Base-by-base conservation (phyloP, 2,113 vertebrate genomes). In the Gymnorhina tibicen region DNA sequence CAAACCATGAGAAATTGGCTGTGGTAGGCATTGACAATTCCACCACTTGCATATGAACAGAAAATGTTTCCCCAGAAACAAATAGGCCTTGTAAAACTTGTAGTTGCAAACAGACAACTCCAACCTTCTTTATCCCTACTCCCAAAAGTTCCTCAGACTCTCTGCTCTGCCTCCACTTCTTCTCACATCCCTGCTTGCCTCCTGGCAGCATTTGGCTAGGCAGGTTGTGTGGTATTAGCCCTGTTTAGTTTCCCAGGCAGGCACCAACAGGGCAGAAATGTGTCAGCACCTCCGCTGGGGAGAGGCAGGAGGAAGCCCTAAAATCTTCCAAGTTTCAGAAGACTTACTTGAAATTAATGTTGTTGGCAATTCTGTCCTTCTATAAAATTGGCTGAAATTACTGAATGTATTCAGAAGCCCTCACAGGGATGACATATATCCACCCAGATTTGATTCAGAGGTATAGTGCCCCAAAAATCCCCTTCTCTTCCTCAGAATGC, bases 211-310 rank as follows among this genome's bases (percentile, higher is more conserved):
- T 69, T 85, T 87, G 44, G 24, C 24, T 49, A 39, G 13, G 20
- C 30, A 87, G 18, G 10, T 44, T 60, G 11, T 0, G 0, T 33
- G 52, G 13, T 53, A 16, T 13, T 46, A 58, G 11, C 6, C 18
- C 28, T 2, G 2, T 50, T 33, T 13, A 23, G 2, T 76, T 76
- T 68, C 41, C 33, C 39, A 59, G 44, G 18, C 42, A 55, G 39
- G 7, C 7, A 63, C 10, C 53, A 59, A 23, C 13, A 55, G 16
- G 30, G 21, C 35, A 92, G 47, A 67, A 27, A 4, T 22, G 18
- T 82, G 18, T n/a, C 32, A 56, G 18, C 13, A 37, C 28, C 28
- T 82, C 26, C 3, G 0, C 1, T 46, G 13, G 16, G 10, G 6
- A 59, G 19, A 82, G 11, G 9, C 6, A 28, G 10, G 26, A 82